phyloP scores from a whole-genome alignment of 2,888 invertebrate genomes.

The Parelbella ahira region DNA sequence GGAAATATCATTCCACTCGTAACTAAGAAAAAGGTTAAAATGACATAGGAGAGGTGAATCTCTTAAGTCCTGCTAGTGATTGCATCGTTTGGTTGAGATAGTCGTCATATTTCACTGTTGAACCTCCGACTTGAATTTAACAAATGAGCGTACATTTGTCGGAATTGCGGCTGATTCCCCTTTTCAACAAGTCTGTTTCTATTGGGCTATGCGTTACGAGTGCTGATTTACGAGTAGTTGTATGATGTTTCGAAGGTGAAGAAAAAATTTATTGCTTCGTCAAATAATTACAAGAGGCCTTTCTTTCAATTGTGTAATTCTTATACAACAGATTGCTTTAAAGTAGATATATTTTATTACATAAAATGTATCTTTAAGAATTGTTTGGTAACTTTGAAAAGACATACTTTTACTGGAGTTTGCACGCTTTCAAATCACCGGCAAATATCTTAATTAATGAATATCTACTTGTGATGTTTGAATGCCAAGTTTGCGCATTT shows the following conservation, averaged over 20 bases:
- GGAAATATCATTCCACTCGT: slow-evolving; percentile 6
- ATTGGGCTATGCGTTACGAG: slow-evolving; percentile 1
- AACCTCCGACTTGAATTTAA: slow-evolving; percentile 61
- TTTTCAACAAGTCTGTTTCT: slow-evolving; percentile 6
- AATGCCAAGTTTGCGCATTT: slow-evolving; percentile 24
- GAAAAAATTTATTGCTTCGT: no score
- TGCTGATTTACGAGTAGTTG: slow-evolving; percentile 5
- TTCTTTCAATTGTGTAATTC: no score
- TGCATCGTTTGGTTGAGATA: slow-evolving; percentile 71
- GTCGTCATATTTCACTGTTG: slow-evolving; percentile 68
- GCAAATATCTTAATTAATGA: slow-evolving; percentile 14
- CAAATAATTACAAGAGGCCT: no score
- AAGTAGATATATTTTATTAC: no score
- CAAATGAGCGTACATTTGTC: slow-evolving; percentile 62
- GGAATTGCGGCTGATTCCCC: slow-evolving; percentile 27
- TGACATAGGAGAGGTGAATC: slow-evolving; percentile 46
- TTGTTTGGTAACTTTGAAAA: no score
- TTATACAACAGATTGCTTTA: no score
- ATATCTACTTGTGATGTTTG: slow-evolving; percentile 5
- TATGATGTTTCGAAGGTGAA: no score
- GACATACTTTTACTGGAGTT: no score
- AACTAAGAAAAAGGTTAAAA: slow-evolving; percentile 26
- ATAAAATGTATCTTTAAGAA: no score
- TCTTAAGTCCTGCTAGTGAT: slow-evolving; percentile 70
- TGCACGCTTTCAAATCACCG: no score